Evolutionary conservation across 2,888 invertebrate species (phyloP).

Genomic region (Melanargia galathea): DNA sequence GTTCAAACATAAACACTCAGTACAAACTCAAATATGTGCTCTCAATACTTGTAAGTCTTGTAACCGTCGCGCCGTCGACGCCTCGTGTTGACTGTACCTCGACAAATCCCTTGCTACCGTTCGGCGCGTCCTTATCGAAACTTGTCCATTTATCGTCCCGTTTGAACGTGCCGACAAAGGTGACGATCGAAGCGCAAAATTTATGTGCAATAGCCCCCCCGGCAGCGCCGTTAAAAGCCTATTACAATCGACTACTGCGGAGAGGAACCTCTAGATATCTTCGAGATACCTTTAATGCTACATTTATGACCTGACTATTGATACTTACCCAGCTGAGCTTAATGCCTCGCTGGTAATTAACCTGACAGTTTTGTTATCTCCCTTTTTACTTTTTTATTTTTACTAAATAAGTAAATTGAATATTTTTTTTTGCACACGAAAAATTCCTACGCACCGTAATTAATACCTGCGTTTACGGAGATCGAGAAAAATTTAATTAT

Average conservation of each 20-base stretch:
- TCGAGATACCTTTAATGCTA: constrained; percentile 36
- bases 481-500: constrained; percentile 27
- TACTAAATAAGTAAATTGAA: too few relatives aligned
- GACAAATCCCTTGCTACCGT: constrained; percentile 79
- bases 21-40: constrained; percentile 54
- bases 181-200: constrained; percentile 69
- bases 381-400: too few relatives aligned
- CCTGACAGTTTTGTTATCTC: constrained; percentile 33
- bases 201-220: constrained; percentile 52
- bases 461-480: constrained; percentile 21
- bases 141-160: constrained; percentile 66
- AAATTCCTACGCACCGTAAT: constrained; percentile 26
- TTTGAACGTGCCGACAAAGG: constrained; percentile 77
- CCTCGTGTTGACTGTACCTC: constrained; percentile 71
- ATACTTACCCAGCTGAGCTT: constrained; percentile 29
- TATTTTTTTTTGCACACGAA: constrained; percentile 30
- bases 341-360: constrained; percentile 34
- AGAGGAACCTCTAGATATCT: constrained; percentile 37
- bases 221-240: constrained; percentile 45
- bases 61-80: constrained; percentile 48
- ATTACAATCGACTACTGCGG: constrained; percentile 42
- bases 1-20: constrained; percentile 47
- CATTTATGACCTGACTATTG: constrained; percentile 33
- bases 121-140: constrained; percentile 63
- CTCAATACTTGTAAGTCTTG: constrained; percentile 49